A percentile compares a stretch with the other conserved stretches of the same genome.
phyloP scores from a whole-genome alignment of 2,888 invertebrate species.

The Yponomeuta malinellus region DNA sequence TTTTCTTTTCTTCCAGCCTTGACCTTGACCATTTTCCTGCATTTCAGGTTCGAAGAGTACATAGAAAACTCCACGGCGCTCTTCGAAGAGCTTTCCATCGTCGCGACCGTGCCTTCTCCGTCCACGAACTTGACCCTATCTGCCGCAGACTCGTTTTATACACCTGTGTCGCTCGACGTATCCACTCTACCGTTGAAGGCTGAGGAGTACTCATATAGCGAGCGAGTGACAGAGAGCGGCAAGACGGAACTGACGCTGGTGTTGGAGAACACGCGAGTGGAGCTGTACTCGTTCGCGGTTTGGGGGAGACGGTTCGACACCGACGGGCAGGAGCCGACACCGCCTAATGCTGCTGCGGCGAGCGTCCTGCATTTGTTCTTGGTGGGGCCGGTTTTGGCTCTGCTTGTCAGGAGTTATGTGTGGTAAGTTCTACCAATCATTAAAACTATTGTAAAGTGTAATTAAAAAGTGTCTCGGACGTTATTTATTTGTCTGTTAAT shows the following conservation, averaged over 20 bases:
- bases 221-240: slow-evolving; percentile 21
- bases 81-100: slow-evolving; percentile 63
- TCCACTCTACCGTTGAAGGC: slow-evolving; percentile 67
- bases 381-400: slow-evolving; percentile 11
- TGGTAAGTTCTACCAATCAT: too few relatives aligned
- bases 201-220: slow-evolving; percentile 39
- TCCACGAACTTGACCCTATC: slow-evolving; percentile 28
- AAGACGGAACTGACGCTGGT: slow-evolving; percentile 33
- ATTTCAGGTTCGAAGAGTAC: slow-evolving; percentile 58
- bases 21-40: too few relatives aligned
- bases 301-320: slow-evolving; percentile 69
- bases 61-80: slow-evolving; percentile 45
- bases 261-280: slow-evolving; percentile 33
- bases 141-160: slow-evolving; percentile 51
- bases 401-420: background rate
- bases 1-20: too few relatives aligned
- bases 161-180: slow-evolving; percentile 65
- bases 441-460: too few relatives aligned
- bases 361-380: slow-evolving; percentile 11
- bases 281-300: slow-evolving; percentile 68
- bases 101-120: slow-evolving; percentile 56
- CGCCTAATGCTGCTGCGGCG: slow-evolving; percentile 25
- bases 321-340: slow-evolving; percentile 48
- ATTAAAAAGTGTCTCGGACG: too few relatives aligned
- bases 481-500: too few relatives aligned